phyloP scores from a whole-genome alignment of 2,888 invertebrate species.

The Volucella zonaria region DNA sequence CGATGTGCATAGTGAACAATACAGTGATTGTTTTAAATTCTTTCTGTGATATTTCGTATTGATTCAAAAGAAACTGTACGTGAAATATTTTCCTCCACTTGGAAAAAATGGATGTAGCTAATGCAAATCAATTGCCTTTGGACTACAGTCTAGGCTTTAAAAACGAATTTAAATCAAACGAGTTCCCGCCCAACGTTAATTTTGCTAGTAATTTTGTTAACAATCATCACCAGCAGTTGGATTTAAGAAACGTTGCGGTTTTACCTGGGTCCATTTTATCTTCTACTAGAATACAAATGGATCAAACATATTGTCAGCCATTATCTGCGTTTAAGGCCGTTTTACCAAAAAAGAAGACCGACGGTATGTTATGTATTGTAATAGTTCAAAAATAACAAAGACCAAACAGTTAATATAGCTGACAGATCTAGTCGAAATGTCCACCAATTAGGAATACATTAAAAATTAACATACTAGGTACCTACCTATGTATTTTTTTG shows the following conservation, averaged over 20 bases:
- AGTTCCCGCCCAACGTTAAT: slow-evolving; percentile 76
- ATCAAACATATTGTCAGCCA: slow-evolving; percentile 77
- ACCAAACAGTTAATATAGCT: too few relatives aligned
- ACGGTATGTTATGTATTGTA: slow-evolving; percentile 79
- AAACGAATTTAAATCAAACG: slow-evolving; percentile 67
- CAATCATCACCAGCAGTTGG: slow-evolving; percentile 77
- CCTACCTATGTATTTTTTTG: too few relatives aligned
- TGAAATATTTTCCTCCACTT: not conserved
- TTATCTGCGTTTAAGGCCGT: slow-evolving; percentile 82
- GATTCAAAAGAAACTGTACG: slow-evolving; percentile 21
- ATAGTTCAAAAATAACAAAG: not conserved
- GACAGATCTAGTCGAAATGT: too few relatives aligned
- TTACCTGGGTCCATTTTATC: slow-evolving; percentile 78
- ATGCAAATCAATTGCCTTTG: slow-evolving; percentile 78
- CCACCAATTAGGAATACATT: too few relatives aligned
- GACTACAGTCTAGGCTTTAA: slow-evolving; percentile 80
- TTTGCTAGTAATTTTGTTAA: slow-evolving; percentile 79
- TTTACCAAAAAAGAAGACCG: slow-evolving; percentile 82
- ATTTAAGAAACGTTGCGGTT: slow-evolving; percentile 80
- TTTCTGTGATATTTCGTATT: slow-evolving; percentile 64
- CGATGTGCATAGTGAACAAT: not conserved
- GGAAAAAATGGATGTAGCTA: slow-evolving; percentile 60
- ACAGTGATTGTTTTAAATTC: slow-evolving; percentile 17
- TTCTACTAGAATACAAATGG: slow-evolving; percentile 77
- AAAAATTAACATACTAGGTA: too few relatives aligned